These are phyloP conservation scores for Tanytarsus gracilentus DNA, from an alignment of 2,888 invertebrate genomes.

Conservation along the genomic window DNA sequence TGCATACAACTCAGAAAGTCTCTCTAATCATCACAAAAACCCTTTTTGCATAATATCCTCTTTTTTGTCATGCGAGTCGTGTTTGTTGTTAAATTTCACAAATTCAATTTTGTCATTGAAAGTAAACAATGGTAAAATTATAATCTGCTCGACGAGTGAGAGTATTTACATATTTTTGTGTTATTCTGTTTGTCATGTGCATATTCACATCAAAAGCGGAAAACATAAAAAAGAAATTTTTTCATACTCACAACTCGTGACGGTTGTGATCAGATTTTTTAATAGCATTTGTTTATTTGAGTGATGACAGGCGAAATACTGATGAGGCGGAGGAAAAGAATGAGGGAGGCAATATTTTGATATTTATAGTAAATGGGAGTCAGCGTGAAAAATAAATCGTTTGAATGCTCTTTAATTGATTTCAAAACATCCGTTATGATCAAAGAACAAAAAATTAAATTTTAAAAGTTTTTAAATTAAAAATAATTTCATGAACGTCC, in stretches of 20 bases:
- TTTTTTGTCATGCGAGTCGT: neutral
- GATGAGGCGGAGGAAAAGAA: too few species aligned
- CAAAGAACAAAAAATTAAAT: too few species aligned
- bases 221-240: conserved; percentile 7
- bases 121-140: conserved; percentile 21
- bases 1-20: conserved; percentile 16
- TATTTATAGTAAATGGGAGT: too few species aligned
- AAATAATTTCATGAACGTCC: too few species aligned
- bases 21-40: conserved; percentile 21
- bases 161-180: conserved; percentile 9
- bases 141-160: conserved; percentile 12
- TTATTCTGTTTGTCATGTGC: neutral
- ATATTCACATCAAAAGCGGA: too few species aligned
- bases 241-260: conserved; percentile 8
- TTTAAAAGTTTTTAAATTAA: too few species aligned
- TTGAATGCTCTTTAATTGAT: too few species aligned
- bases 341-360: too few species aligned
- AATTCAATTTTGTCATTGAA: conserved; percentile 26
- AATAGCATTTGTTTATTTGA: neutral
- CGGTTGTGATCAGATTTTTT: conserved; percentile 9
- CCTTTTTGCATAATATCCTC: conserved; percentile 2
- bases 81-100: neutral
- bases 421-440: too few species aligned
- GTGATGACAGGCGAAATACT: neutral
- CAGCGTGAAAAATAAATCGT: too few species aligned